These are phyloP conservation scores for Neodiprion virginianus DNA, from an alignment of 1,140 invertebrate species.

Conservation along the genomic window DNA sequence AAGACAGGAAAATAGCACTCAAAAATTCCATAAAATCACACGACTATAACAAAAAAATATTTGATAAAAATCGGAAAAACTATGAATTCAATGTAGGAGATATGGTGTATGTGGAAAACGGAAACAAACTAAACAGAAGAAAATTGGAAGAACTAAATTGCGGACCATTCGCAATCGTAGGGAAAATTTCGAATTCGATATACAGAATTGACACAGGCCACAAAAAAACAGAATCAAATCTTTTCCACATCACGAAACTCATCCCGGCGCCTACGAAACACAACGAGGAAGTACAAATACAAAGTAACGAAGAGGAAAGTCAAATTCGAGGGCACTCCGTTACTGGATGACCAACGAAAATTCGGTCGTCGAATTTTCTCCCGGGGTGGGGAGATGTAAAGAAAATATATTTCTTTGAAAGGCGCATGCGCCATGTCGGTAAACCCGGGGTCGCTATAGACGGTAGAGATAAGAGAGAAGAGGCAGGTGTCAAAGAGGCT, in stretches of 20 bases:
- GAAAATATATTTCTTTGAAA: background rate
- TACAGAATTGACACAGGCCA: background rate
- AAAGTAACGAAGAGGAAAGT: background rate
- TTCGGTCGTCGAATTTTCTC: background rate
- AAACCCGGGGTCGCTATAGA: too few species aligned
- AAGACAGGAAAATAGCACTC: constrained; percentile 31
- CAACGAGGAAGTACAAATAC: too few species aligned
- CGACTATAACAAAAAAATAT: constrained; percentile 23
- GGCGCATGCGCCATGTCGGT: too few species aligned
- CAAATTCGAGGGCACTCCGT: too few species aligned
- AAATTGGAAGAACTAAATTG: constrained; percentile 29
- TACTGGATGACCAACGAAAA: too few species aligned
- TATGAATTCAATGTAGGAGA: constrained; percentile 20
- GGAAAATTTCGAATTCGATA: constrained; percentile 10
- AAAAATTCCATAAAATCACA: constrained; percentile 11
- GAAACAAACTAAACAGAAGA: constrained; percentile 28
- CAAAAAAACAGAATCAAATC: background rate
- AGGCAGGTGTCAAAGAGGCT: too few species aligned
- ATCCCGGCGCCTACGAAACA: background rate
- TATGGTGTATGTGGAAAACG: constrained; percentile 26
- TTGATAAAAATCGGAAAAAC: constrained; percentile 26
- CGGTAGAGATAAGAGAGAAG: too few species aligned
- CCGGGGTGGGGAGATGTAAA: background rate
- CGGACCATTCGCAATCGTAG: constrained; percentile 17
- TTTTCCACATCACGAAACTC: background rate